Conservation (phyloP, 2,113 vertebrate species). For the Neodontobutis hainanensis region DNA sequence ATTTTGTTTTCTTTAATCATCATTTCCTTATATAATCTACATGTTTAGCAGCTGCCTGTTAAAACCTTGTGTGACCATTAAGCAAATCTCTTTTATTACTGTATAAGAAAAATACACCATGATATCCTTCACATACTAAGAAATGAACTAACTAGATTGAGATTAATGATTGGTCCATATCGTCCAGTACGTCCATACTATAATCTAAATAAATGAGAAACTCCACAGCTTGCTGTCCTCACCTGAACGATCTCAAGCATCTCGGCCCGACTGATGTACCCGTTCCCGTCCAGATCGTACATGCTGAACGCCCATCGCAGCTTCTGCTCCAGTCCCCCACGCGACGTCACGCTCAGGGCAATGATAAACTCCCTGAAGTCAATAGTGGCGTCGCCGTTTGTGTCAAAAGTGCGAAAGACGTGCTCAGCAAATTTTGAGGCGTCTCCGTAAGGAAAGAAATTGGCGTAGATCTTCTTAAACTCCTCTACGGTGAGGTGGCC, state of each 20-base stretch:
- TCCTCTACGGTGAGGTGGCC: constrained; percentile 82
- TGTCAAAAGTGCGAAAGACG: constrained; percentile 82
- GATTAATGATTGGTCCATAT: too few species aligned
- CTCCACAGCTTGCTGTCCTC: constrained; percentile 15
- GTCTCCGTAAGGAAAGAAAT: constrained; percentile 83
- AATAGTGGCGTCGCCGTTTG: constrained; percentile 79
- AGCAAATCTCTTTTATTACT: too few species aligned
- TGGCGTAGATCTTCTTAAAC: constrained; percentile 84
- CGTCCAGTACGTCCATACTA: too few species aligned
- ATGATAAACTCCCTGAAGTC: constrained; percentile 85
- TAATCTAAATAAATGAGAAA: not conserved
- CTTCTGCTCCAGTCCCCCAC: constrained; percentile 81
- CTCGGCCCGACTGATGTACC: constrained; percentile 81
- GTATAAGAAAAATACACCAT: too few species aligned
- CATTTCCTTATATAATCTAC: too few species aligned
- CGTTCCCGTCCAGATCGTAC: constrained; percentile 83
- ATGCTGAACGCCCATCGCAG: constrained; percentile 83
- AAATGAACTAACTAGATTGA: too few species aligned
- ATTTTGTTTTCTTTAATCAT: too few species aligned
- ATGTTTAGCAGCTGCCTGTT: too few species aligned
- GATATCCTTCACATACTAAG: too few species aligned
- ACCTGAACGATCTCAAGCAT: constrained; percentile 85
- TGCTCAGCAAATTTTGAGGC: constrained; percentile 82
- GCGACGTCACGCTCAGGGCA: constrained; percentile 80
- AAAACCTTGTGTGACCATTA: too few species aligned